Percentiles rank a stretch among this genome's conserved stretches.
These are phyloP conservation scores for Siphamia tubifer DNA, from an alignment of 2,113 vertebrate genomes.

Conservation along the genomic window DNA sequence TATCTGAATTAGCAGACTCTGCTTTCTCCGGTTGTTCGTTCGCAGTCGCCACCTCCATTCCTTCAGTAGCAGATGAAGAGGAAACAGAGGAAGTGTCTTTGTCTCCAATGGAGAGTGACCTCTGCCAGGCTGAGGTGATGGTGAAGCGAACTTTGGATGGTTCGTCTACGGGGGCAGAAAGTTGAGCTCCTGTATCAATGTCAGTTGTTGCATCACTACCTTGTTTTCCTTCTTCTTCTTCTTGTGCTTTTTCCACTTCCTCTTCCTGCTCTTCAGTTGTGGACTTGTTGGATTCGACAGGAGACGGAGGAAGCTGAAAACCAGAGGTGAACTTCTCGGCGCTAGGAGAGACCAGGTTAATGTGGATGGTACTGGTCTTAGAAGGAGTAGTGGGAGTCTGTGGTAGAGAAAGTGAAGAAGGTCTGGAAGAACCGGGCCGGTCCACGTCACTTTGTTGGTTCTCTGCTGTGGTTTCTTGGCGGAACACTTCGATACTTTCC, in stretches of 20 bases:
- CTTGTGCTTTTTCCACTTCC: background rate
- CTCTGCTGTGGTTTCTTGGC: background rate
- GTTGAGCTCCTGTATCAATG: background rate
- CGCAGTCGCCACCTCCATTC: conserved; percentile 45
- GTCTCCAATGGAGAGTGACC: conserved; percentile 65
- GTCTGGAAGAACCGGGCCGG: background rate
- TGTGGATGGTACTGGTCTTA: no score
- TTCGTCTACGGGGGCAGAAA: background rate
- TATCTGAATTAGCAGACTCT: background rate
- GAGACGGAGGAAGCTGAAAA: conserved; percentile 11
- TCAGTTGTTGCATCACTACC: no score
- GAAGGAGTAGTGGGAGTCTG: no score
- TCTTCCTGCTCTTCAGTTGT: background rate
- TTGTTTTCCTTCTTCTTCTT: background rate
- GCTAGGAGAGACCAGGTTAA: conserved; percentile 51
- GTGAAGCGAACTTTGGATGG: conserved; percentile 65
- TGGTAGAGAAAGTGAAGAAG: background rate
- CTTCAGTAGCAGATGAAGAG: conserved; percentile 5
- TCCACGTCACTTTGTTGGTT: background rate
- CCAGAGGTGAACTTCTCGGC: conserved; percentile 12
- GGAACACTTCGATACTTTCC: background rate
- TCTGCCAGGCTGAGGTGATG: conserved; percentile 79
- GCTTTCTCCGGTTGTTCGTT: background rate
- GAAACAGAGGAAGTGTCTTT: conserved; percentile 46
- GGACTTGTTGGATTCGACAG: background rate